Evolutionary conservation across 2,888 invertebrate species (phyloP).

Genomic region (Tachystola acroxantha): DNA sequence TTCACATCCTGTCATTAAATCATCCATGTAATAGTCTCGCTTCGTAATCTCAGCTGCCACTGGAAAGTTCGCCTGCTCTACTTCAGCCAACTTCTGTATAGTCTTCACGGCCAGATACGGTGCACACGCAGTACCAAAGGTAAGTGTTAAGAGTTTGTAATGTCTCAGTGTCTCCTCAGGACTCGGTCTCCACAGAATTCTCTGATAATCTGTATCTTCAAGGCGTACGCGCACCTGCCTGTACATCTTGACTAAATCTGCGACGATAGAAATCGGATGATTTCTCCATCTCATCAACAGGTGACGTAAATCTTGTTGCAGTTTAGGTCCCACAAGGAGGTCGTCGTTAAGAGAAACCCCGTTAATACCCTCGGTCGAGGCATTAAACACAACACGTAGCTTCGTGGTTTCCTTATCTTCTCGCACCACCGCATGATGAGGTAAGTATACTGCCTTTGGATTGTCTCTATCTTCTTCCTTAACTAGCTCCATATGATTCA

Average conservation of each 20-base stretch:
- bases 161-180: constrained; percentile 7
- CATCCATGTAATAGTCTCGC: constrained; percentile 18
- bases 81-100: constrained; percentile 13
- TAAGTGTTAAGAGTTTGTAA: constrained; percentile 15
- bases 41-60: constrained; percentile 10
- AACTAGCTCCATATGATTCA: constrained; percentile 11
- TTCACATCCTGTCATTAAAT: constrained; percentile 17
- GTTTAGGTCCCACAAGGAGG: too few species aligned
- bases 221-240: constrained; percentile 9
- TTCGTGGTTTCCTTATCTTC: too few species aligned
- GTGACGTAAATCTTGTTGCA: too few species aligned
- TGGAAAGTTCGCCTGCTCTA: constrained; percentile 13
- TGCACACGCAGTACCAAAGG: constrained; percentile 20
- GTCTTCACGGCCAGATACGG: constrained; percentile 17
- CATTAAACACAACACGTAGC: too few species aligned
- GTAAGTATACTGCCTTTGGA: too few species aligned
- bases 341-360: too few species aligned
- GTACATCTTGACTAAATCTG: constrained; percentile 17
- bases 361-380: too few species aligned
- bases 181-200: constrained; percentile 16
- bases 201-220: constrained; percentile 12
- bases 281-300: too few species aligned
- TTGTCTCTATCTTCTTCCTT: constrained; percentile 2
- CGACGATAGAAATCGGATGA: constrained; percentile 12
- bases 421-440: too few species aligned